phyloP scores from a whole-genome alignment of 2,888 invertebrate species.

The Aricia artaxerxes region DNA sequence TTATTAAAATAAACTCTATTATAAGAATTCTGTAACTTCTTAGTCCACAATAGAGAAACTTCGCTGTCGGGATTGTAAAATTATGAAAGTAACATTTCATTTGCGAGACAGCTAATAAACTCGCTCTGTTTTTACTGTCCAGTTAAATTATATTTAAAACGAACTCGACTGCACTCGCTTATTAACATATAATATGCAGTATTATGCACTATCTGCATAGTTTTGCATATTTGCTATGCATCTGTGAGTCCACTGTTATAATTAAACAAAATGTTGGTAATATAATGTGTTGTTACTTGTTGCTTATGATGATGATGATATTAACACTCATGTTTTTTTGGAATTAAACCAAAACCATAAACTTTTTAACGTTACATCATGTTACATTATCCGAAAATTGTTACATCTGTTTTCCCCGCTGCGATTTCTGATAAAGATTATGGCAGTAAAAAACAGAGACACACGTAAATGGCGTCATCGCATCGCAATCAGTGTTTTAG shows the following conservation, averaged over 20 bases:
- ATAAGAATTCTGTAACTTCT: background rate
- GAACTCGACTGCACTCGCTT: background rate
- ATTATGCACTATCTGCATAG: background rate
- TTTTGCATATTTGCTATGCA: constrained; percentile 26
- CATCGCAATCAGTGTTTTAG: constrained; percentile 33
- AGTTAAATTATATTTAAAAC: constrained; percentile 25
- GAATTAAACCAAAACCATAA: background rate
- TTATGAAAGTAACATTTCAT: constrained; percentile 10
- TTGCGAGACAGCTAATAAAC: constrained; percentile 14
- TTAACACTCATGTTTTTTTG: background rate
- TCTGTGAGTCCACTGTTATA: background rate
- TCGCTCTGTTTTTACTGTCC: background rate
- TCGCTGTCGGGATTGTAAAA: background rate
- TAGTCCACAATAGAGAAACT: background rate
- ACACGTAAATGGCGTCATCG: background rate
- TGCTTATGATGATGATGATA: background rate
- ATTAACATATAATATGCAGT: constrained; percentile 17
- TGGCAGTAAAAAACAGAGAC: background rate
- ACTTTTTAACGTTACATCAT: background rate
- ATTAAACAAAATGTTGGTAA: background rate
- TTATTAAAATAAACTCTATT: background rate
- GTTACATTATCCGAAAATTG: background rate
- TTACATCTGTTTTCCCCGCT: background rate
- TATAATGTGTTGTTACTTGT: background rate
- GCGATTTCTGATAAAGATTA: background rate